Base-by-base conservation (phyloP, 2,797 vertebrate genomes). In the Amblyraja radiata region DNA sequence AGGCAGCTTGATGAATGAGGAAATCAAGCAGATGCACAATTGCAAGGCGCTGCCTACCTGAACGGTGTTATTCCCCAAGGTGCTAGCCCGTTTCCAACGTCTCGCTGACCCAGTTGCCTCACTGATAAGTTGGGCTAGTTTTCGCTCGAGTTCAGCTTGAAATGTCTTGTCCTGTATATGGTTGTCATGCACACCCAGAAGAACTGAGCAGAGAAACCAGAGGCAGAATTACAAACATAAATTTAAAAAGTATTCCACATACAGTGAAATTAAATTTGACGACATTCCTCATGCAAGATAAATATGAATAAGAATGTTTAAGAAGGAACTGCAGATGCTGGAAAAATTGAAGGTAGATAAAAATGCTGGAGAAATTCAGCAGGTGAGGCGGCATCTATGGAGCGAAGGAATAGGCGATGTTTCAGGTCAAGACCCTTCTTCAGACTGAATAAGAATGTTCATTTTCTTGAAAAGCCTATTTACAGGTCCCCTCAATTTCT, bases 91-190 rank as follows among this genome's bases (percentile, higher is more conserved):
- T 94, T 95, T 98, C 97, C 97, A 98, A 94, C 98, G 95, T 14
- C 97, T 96, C 93, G 96, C 97, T 93, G 95, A 95, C 93, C 96
- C 95, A 93, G 98, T 95, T 0, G 97, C 98, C 94, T 99, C 99
- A 63, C 97, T 97, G 79, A 99, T 96, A 94, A 99, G 96, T 95
- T 97, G 97, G 39, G 98, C 98, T 93, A 99, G 95, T 1, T 98
- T 98, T 73, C 98, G 95, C 95, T 99, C 99, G 96, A 99, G 97
- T 94, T 97, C 98, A 0, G 98, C 97, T 93, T 97, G 98, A 88
- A 99, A 99, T 61, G 98, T 98, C 0, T 98, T 97, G 93, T 97
- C 97, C 77, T 96, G 95, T 80, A 98, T 95, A 39, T 97, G 96
- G 95, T 97, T 97, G 93, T 99, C 97, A 10, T 97, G 94, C 0